Percentiles rank a stretch among this genome's conserved stretches.
These are phyloP conservation scores for Polydrusus cervinus DNA, from an alignment of 2,888 invertebrate genomes.

Conservation along the genomic window DNA sequence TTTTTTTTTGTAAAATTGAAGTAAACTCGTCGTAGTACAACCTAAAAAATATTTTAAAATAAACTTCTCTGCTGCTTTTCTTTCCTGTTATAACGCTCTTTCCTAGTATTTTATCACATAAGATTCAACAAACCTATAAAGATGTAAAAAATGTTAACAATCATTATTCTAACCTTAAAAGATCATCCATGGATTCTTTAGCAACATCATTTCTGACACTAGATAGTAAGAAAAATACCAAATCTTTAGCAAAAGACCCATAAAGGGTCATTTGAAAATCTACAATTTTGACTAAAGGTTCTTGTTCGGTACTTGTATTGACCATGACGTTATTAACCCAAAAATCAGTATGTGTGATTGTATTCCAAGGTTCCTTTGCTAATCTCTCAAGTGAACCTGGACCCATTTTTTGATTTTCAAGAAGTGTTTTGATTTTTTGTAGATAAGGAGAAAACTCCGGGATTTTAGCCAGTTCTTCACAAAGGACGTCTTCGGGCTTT, in stretches of 20 bases:
- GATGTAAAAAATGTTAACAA: no score
- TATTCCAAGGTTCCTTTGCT: slow-evolving; percentile 70
- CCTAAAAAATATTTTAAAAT: slow-evolving; percentile 2
- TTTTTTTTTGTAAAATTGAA: background rate
- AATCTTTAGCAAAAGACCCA: slow-evolving; percentile 58
- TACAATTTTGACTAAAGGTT: slow-evolving; percentile 57
- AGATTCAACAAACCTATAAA: no score
- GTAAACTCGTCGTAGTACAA: slow-evolving; percentile 23
- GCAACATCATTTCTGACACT: slow-evolving; percentile 56
- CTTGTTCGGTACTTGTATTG: slow-evolving; percentile 63
- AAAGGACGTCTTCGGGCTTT: slow-evolving; percentile 2
- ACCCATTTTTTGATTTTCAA: slow-evolving; percentile 16
- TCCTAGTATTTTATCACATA: no score
- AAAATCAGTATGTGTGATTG: slow-evolving; percentile 74
- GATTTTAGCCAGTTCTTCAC: slow-evolving; percentile 19
- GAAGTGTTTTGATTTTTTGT: slow-evolving; percentile 9
- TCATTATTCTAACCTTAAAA: slow-evolving; percentile 37
- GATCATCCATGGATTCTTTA: slow-evolving; percentile 42
- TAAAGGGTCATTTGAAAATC: slow-evolving; percentile 61
- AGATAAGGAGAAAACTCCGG: slow-evolving; percentile 30
- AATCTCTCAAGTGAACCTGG: background rate
- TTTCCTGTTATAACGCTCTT: no score
- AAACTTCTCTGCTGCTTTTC: no score
- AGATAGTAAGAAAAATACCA: slow-evolving; percentile 61
- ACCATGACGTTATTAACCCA: slow-evolving; percentile 78